Evolutionary conservation across 2,888 invertebrate genomes (phyloP).

Genomic region (Panzeria rudis): DNA sequence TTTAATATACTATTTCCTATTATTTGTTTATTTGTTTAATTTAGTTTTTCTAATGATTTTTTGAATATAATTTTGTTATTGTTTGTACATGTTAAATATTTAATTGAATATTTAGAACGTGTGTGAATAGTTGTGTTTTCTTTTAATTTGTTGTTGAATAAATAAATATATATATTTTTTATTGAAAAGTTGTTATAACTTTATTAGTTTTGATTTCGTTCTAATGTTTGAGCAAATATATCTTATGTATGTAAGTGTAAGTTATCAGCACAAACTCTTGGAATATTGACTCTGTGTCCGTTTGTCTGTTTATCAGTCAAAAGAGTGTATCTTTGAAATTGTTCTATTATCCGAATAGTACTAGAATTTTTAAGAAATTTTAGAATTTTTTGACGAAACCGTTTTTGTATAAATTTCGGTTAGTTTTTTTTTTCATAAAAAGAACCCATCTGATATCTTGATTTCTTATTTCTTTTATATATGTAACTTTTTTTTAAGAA

Average conservation of each 20-base stretch:
- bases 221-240: neutral
- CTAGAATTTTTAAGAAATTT: too few species aligned
- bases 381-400: too few species aligned
- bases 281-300: neutral
- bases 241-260: neutral
- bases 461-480: neutral
- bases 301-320: too few species aligned
- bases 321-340: too few species aligned
- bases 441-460: neutral
- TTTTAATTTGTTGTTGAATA: slow-evolving; percentile 39
- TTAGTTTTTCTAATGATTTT: neutral
- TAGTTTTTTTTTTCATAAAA: neutral
- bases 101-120: slow-evolving; percentile 29
- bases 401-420: too few species aligned
- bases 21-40: slow-evolving; percentile 34
- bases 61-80: neutral
- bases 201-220: neutral
- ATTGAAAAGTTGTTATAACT: slow-evolving; percentile 26
- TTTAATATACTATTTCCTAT: slow-evolving; percentile 35
- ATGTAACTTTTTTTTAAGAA: neutral
- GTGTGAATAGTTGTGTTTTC: slow-evolving; percentile 29
- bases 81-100: slow-evolving; percentile 20
- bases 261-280: neutral
- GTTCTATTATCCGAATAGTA: too few species aligned
- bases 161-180: slow-evolving; percentile 16